Evolutionary conservation across 2,888 invertebrate species (phyloP).

Genomic region (Drosophila atroscutellata): DNA sequence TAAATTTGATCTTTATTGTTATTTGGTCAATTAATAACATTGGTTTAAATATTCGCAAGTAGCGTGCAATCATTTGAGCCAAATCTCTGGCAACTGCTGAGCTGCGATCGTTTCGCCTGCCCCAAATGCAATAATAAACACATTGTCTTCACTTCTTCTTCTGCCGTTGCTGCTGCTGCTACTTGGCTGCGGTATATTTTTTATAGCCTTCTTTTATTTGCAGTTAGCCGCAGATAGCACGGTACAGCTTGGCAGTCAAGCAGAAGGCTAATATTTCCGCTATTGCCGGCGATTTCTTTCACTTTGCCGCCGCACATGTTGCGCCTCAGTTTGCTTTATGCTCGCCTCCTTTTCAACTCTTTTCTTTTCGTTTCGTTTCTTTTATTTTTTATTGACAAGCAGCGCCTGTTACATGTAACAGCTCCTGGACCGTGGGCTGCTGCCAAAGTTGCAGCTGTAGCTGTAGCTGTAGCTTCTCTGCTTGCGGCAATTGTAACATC

Average conservation of each 20-base stretch:
- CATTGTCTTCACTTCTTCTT: slow-evolving; percentile 55
- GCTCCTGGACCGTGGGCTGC: slow-evolving; percentile 41
- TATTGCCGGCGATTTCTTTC: slow-evolving; percentile 76
- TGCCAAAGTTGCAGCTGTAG: slow-evolving; percentile 35
- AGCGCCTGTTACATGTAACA: slow-evolving; percentile 48
- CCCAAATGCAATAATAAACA: slow-evolving; percentile 71
- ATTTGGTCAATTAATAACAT: slow-evolving; percentile 39
- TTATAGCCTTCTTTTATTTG: slow-evolving; percentile 45
- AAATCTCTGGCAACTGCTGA: slow-evolving; percentile 18
- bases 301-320: slow-evolving; percentile 77
- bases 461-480: slow-evolving; percentile 13
- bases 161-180: neutral
- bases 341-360: slow-evolving; percentile 27
- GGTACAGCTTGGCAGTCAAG: slow-evolving; percentile 35
- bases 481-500: slow-evolving; percentile 61
- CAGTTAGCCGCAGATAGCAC: slow-evolving; percentile 35
- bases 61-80: slow-evolving; percentile 38
- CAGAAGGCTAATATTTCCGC: slow-evolving; percentile 77
- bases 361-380: slow-evolving; percentile 17
- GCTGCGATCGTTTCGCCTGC: slow-evolving; percentile 11
- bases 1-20: slow-evolving; percentile 10
- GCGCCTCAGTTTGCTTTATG: slow-evolving; percentile 53
- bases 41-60: slow-evolving; percentile 42
- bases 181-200: slow-evolving; percentile 18
- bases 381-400: slow-evolving; percentile 65